phyloP scores from a whole-genome alignment of 2,888 invertebrate genomes.

The Tiliacea aurago region DNA sequence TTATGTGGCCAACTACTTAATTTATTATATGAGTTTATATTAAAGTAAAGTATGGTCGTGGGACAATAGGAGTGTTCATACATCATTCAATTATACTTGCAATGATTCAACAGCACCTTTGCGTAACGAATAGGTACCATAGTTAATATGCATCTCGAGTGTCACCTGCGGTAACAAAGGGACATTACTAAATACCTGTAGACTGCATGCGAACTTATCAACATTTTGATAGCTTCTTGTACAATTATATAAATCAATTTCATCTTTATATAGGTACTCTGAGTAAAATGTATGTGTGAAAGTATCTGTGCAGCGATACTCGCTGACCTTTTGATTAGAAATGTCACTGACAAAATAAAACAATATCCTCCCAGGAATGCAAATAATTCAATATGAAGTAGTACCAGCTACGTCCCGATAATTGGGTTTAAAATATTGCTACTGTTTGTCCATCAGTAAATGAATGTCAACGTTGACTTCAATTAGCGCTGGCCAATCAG shows the following conservation, averaged over 20 bases:
- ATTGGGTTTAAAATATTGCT: constrained; percentile 54
- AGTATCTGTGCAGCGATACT: constrained; percentile 48
- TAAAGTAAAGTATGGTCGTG: constrained; percentile 34
- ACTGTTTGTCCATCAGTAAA: constrained; percentile 47
- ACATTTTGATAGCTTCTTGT: constrained; percentile 20
- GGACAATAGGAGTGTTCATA: constrained; percentile 56
- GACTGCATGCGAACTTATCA: constrained; percentile 38
- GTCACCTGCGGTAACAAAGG: constrained; percentile 72
- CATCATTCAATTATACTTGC: constrained; percentile 67
- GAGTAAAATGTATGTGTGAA: constrained; percentile 36
- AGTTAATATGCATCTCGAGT: constrained; percentile 77
- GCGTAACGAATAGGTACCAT: constrained; percentile 70
- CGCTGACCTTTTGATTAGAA: constrained; percentile 71
- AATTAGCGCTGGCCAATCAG: constrained; percentile 66
- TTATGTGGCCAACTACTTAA: constrained; percentile 17
- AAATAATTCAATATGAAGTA: constrained; percentile 46
- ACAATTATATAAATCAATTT: constrained; percentile 31
- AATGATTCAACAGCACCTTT: constrained; percentile 71
- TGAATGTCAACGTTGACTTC: constrained; percentile 65
- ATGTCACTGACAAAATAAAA: constrained; percentile 64
- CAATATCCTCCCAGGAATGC: constrained; percentile 47
- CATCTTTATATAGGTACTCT: constrained; percentile 6
- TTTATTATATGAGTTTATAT: constrained; percentile 28
- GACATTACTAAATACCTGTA: constrained; percentile 64
- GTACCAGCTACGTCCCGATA: constrained; percentile 40